Evolutionary conservation across 2,797 vertebrate genomes (phyloP).

Genomic region (Pampus argenteus): DNA sequence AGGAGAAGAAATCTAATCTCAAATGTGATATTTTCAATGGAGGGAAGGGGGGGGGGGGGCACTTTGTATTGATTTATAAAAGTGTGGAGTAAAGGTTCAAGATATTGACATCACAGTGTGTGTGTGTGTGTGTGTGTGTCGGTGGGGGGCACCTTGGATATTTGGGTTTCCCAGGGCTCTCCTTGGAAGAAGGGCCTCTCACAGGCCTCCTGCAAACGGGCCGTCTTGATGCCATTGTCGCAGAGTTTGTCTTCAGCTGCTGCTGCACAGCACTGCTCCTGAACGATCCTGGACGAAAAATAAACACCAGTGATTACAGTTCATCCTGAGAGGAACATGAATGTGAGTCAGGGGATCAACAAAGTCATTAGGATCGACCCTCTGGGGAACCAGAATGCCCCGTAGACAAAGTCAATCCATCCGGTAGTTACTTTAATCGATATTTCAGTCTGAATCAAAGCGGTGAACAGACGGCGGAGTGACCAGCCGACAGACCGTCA

Average conservation of each 20-base stretch:
- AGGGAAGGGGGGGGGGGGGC: too few species aligned
- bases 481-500: too few species aligned
- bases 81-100: conserved; percentile 6
- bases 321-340: too few species aligned
- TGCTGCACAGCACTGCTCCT: conserved; percentile 89
- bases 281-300: conserved; percentile 85
- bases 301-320: too few species aligned
- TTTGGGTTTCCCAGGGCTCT: conserved; percentile 76
- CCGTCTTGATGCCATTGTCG: conserved; percentile 81
- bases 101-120: not conserved
- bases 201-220: conserved; percentile 79
- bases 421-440: not conserved
- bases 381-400: too few species aligned
- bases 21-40: not conserved
- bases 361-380: too few species aligned
- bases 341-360: too few species aligned
- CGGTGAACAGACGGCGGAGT: too few species aligned
- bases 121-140: too few species aligned
- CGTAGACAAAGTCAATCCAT: not conserved
- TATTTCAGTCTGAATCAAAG: not conserved
- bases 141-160: conserved; percentile 83
- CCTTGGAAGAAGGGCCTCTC: conserved; percentile 55
- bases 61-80: not conserved
- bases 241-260: conserved; percentile 82
- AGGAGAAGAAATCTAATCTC: not conserved